Evolutionary conservation across 2,888 invertebrate species (phyloP), one percentile per base, ranked within the genome.

Genomic region (Adineta ricciae): DNA sequence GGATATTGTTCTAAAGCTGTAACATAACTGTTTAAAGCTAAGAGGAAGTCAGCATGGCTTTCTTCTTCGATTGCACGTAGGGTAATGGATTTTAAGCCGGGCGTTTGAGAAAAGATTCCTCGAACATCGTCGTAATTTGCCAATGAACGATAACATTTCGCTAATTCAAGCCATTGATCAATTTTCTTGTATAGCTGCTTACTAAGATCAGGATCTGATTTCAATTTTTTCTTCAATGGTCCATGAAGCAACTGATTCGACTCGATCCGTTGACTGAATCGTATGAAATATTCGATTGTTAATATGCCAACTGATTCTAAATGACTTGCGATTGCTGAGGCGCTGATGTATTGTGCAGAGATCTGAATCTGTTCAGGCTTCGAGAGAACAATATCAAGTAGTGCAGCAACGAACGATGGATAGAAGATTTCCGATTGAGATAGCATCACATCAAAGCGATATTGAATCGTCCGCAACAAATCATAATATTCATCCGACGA

Each of bases 121-220:
- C 83, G 83, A 27, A 85, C 73, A 82, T 73, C 72, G 27, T 85
- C 85, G 54, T 84, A 85, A 49, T 85, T 83, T 14, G 83, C 52
- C 41, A 85, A 73, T 52, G 85, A 85, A 52, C 84, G 84, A 82
- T 85, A 85, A 1, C 83, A 56, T 73, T 85, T 85, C 14, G 85
- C 85, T 50, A 85, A 82, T 46, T 85, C 85, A n/a, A 84, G 83
- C 85, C 85, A 85, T 46, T 41, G 21, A 41, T 38, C 78, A 41
- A 41, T 41, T 41, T 41, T 9, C 14, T 78, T 78, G 41, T 41
- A 41, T 41, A 41, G n/a, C 41, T 78, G 9, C 5, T 11, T 41
- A 78, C 4, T 38, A 11, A 32, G 2, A 78, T 41, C 14, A 14
- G 78, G n/a, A 78, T 78, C 78, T 9, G n/a, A 41, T n/a, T 41